phyloP scores from a whole-genome alignment of 2,113 vertebrate genomes.

The Pollachius pollachius region DNA sequence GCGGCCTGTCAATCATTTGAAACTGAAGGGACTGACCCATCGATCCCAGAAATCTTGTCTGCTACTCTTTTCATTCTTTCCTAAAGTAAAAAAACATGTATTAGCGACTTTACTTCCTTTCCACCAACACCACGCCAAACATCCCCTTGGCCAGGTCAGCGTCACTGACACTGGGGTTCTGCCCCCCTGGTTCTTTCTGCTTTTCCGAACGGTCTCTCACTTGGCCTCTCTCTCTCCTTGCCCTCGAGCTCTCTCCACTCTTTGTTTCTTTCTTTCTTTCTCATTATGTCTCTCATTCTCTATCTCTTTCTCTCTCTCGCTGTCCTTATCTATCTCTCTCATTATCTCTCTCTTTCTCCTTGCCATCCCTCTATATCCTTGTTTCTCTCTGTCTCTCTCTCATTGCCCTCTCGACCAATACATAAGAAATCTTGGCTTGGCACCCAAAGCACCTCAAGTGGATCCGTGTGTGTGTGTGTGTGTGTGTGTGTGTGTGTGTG shows the following conservation, averaged over 20 bases:
- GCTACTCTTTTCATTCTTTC: constrained; percentile 29
- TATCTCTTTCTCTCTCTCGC: neutral
- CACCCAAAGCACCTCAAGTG: constrained; percentile 55
- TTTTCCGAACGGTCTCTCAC: neutral
- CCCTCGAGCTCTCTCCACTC: no score
- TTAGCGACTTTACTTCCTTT: no score
- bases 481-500: neutral
- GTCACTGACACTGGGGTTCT: no score
- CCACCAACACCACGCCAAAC: no score
- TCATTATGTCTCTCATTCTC: constrained; percentile 4
- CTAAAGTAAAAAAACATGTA: constrained; percentile 21
- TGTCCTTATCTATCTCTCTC: constrained; percentile 26
- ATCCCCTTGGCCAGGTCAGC: no score
- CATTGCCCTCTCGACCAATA: constrained; percentile 44
- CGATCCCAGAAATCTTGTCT: constrained; percentile 24
- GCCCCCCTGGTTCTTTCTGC: neutral
- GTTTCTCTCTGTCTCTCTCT: constrained; percentile 6
- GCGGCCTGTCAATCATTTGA: constrained; percentile 53
- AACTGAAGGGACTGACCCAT: constrained; percentile 45
- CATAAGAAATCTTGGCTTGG: constrained; percentile 62
- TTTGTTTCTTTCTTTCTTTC: neutral
- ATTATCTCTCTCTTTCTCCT: neutral
- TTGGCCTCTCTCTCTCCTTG: constrained; percentile 12
- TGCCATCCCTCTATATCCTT: constrained; percentile 8
- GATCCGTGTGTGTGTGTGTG: constrained; percentile 30